Base-by-base conservation (phyloP, 2,888 invertebrate genomes). In the Hesperia comma region DNA sequence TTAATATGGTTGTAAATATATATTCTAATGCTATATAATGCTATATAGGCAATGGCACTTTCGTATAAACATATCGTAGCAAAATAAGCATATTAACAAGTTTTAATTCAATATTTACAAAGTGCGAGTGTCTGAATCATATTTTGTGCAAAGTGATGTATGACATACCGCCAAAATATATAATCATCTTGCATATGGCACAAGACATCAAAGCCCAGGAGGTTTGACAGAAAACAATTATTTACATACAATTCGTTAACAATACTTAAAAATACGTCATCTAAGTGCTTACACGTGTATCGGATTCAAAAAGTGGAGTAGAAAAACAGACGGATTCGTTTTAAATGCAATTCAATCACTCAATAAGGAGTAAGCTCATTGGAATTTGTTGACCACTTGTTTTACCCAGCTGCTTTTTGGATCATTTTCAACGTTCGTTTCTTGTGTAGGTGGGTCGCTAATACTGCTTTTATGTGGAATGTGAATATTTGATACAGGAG, bases 351-450 rank as follows among this genome's bases (percentile, higher is more conserved):
- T 77, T 46, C 56, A 80, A 82, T 81, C 82, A 84, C 81, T 77
- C 49, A 19, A 61, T 26, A 10, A 43, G 40, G 40, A 69, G 57
- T 74, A 80, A 83, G 75, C 77, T 90, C 80, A 95, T 93, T 96
- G 95, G 79, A 96, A 94, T 90, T 95, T 94, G 74, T 95, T 95
- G 14, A 96, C 95, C 77, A 96, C 95, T 76, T 96, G 95, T 77
- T 95, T 95, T 0, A 96, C 96, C 96, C 96, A 96, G 75, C 93
- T 93, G 37, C 94, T 95, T 86, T 94, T 94, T 5, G 86, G 80
- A 68, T 90, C 90, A 7, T 79, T 78, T 56, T 84, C 78, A 61
- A 71, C 71, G 32, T 76, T 76, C 49, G 68, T 21, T 73, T 76
- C 71, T 21, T 67, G 21, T 14, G 6, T 37, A 32, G 62, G 80